Evolutionary conservation across 2,113 vertebrate genomes (phyloP).

Genomic region (Anolis sagrei): DNA sequence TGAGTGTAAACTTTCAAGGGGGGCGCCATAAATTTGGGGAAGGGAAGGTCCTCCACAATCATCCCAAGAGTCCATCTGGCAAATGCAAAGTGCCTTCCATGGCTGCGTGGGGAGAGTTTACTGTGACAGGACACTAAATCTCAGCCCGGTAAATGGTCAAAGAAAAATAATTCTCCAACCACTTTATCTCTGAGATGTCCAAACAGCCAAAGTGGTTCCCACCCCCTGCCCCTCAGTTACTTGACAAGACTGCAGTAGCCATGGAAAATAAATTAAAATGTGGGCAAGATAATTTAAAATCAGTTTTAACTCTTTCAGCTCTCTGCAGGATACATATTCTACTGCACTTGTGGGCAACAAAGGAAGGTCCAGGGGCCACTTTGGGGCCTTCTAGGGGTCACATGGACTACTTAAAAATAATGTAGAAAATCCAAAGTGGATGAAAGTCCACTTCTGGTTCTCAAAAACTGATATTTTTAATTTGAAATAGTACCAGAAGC

Average conservation of each 20-base stretch:
- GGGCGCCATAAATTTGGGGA: slow-evolving; percentile 42
- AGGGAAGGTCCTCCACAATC: slow-evolving; percentile 7
- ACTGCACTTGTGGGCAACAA: no score
- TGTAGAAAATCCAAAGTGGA: no score
- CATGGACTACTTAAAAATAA: no score
- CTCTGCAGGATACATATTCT: not conserved
- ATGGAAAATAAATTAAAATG: slow-evolving; percentile 59
- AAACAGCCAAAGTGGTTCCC: slow-evolving; percentile 52
- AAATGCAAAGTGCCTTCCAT: slow-evolving; percentile 37
- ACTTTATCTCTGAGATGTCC: slow-evolving; percentile 59
- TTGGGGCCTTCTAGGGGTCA: no score
- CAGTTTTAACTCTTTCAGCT: slow-evolving; percentile 2
- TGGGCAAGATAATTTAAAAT: slow-evolving; percentile 47
- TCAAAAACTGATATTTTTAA: no score
- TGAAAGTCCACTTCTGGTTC: no score
- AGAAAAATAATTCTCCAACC: slow-evolving; percentile 55
- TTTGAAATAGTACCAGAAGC: no score
- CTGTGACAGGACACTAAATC: slow-evolving; percentile 43
- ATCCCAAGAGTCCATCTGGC: slow-evolving; percentile 27
- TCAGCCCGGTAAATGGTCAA: slow-evolving; percentile 50
- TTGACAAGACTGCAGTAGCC: slow-evolving; percentile 54
- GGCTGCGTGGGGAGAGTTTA: slow-evolving; percentile 46
- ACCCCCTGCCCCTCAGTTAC: slow-evolving; percentile 37
- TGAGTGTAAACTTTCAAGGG: slow-evolving; percentile 44
- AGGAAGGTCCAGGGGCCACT: no score